These are phyloP conservation scores for Bactericera cockerelli DNA, from an alignment of 1,140 invertebrate species.

Conservation along the genomic window DNA sequence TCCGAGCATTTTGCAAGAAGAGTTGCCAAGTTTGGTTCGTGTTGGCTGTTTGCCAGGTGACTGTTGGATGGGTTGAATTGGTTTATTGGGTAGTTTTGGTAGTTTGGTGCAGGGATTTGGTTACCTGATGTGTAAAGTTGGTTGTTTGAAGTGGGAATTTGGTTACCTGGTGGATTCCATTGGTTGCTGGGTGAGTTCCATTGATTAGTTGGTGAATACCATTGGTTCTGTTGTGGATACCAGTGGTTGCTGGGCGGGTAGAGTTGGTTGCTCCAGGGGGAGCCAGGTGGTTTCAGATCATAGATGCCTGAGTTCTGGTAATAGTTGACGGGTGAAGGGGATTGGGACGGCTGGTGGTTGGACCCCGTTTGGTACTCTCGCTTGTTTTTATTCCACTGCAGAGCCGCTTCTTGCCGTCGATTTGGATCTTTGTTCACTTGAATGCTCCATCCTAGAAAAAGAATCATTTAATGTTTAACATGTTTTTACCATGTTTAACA, in stretches of 20 bases:
- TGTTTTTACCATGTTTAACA: no score
- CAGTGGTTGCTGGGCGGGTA: neutral
- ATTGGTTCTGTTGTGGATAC: no score
- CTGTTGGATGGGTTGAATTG: no score
- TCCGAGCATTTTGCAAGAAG: slow-evolving; percentile 4
- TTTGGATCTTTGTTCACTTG: neutral
- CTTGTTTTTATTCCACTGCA: neutral
- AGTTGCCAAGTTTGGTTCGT: neutral
- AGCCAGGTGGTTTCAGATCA: neutral
- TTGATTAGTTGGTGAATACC: neutral
- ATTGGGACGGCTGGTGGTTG: neutral
- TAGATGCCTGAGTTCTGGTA: neutral
- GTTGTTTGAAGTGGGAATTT: no score
- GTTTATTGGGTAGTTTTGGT: no score
- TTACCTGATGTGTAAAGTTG: no score
- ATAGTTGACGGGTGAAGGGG: neutral
- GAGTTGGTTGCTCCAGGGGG: neutral
- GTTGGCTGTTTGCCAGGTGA: no score
- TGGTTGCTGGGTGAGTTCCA: no score
- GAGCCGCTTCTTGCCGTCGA: neutral
- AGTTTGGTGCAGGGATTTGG: no score
- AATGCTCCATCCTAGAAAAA: slow-evolving; percentile 1
- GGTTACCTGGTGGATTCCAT: no score
- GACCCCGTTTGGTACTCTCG: neutral
- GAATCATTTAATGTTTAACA: no score